Evolutionary conservation across 2,888 invertebrate species (phyloP).

Genomic region (Dolichomitus sp.): DNA sequence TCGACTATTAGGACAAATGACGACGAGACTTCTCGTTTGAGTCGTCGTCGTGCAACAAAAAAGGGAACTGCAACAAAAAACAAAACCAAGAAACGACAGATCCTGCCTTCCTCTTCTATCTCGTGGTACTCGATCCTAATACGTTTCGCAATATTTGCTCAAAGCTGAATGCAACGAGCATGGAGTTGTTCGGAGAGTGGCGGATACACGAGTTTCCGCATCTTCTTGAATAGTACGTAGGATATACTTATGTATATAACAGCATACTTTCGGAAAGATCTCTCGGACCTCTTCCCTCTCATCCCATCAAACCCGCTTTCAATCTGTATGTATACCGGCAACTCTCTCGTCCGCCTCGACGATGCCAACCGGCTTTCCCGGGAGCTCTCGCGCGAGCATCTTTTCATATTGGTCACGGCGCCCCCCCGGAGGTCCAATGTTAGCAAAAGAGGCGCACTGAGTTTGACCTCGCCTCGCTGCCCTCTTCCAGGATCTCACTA

Average conservation of each 20-base stretch:
- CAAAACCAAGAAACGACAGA: background rate
- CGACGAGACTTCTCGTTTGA: conserved; percentile 27
- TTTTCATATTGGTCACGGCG: conserved; percentile 46
- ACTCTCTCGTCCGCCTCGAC: background rate
- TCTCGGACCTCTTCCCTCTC: conserved; percentile 20
- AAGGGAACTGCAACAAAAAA: background rate
- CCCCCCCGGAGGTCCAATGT: conserved; percentile 1
- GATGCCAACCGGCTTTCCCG: conserved; percentile 29
- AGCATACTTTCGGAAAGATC: conserved; percentile 27
- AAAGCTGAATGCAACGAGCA: conserved; percentile 34
- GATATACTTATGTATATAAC: conserved; percentile 21
- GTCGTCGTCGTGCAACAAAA: conserved; percentile 24
- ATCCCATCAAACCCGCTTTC: conserved; percentile 11
- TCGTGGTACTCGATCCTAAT: conserved; percentile 74
- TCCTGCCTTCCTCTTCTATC: background rate
- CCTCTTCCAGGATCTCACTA: conserved; percentile 73
- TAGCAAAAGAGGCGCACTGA: conserved; percentile 10
- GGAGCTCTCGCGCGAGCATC: conserved; percentile 17
- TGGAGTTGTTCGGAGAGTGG: conserved; percentile 36
- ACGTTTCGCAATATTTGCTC: conserved; percentile 77
- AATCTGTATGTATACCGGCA: conserved; percentile 8
- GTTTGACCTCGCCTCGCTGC: conserved; percentile 52
- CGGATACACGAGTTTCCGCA: conserved; percentile 33
- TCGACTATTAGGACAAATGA: conserved; percentile 45
- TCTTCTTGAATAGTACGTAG: conserved; percentile 24